Evolutionary conservation across 2,888 invertebrate species (phyloP), one percentile per base, ranked within the genome.

Genomic region (Campoplex capitator): DNA sequence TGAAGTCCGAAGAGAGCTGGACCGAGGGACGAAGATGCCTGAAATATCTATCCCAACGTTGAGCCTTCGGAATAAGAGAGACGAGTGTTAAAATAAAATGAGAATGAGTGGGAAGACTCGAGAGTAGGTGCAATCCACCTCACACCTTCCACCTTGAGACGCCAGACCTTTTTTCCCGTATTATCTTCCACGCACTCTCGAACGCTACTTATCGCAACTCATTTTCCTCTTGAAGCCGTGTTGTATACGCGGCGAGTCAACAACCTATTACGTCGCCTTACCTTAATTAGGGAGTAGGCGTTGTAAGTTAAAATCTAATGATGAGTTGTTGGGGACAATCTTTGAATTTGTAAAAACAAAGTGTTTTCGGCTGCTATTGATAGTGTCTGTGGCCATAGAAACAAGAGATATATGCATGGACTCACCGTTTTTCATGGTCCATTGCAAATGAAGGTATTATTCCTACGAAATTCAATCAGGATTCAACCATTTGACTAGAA

Each of bases 91-190:
- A 54, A 75, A 56, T 54, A 71, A 74, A 79, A 79, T 18, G 38
- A 71, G 54, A 65, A 76, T 71, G 70, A 65, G 45, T 23, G 32
- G 70, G 62, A 62, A 54, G 62, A 51, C 32, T 9, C 48, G 38
- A 62, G 73, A 71, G 71, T 62, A 80, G 78, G 77, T 74, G 78
- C 70, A 71, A 67, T 68, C 54, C 86, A 83, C 86, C 88, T 86
- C 84, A 75, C 87, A 54, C 78, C 65, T 71, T 54, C 45, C 11
- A 42, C 38, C 56, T 38, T 58, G 28, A 7, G 58, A 42, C 35
- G 42, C 8, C 38, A 28, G 23, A 23, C 23, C 23, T 38, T 42
- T 68, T 76, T 68, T 77, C 9, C 23, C 54, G n/a, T 23, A 16
- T 68, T 45, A 13, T 75, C 28, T 68, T 48, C 35, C 9, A 68